These are phyloP conservation scores for Scaptomyza reducta DNA, from an alignment of 2,888 invertebrate species.

Conservation along the genomic window DNA sequence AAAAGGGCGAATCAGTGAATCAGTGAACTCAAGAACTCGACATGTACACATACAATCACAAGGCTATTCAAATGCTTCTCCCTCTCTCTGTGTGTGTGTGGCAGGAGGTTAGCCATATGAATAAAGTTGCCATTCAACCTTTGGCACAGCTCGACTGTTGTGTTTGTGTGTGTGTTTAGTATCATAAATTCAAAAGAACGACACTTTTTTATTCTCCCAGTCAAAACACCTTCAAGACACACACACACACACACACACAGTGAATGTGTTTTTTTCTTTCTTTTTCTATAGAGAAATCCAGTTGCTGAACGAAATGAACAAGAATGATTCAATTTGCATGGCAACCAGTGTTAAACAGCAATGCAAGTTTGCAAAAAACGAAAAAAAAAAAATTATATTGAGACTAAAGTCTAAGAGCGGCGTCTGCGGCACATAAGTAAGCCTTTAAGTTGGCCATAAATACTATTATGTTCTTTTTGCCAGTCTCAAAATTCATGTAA, in stretches of 20 bases:
- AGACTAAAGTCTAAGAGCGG: conserved; percentile 65
- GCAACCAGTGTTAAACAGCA: conserved; percentile 53
- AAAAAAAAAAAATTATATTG: too few relatives aligned
- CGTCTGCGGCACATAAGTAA: conserved; percentile 41
- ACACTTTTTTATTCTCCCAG: conserved; percentile 46
- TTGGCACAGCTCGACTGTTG: conserved; percentile 24
- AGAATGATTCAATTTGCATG: conserved; percentile 70
- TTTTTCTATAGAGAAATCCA: conserved; percentile 40
- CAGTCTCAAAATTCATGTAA: conserved; percentile 40
- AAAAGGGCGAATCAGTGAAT: conserved; percentile 7
- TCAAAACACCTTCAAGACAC: conserved; percentile 41
- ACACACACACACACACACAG: conserved; percentile 2
- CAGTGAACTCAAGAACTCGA: conserved; percentile 8
- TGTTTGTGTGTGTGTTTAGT: conserved; percentile 48
- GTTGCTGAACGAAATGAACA: conserved; percentile 53
- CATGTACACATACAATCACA: conserved; percentile 24
- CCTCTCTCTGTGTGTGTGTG: conserved; percentile 3
- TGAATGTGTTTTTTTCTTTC: background rate
- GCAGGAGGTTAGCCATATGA: conserved; percentile 49
- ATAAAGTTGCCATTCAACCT: conserved; percentile 51
- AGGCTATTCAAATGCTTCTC: conserved; percentile 40
- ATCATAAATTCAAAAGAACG: conserved; percentile 67
- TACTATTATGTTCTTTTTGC: conserved; percentile 23
- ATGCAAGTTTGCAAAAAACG: conserved; percentile 48
- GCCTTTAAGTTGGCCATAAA: conserved; percentile 66